Evolutionary conservation across 2,888 invertebrate genomes (phyloP), one percentile per base, ranked within the genome.

Genomic region (Pristionchus exspectatus): DNA sequence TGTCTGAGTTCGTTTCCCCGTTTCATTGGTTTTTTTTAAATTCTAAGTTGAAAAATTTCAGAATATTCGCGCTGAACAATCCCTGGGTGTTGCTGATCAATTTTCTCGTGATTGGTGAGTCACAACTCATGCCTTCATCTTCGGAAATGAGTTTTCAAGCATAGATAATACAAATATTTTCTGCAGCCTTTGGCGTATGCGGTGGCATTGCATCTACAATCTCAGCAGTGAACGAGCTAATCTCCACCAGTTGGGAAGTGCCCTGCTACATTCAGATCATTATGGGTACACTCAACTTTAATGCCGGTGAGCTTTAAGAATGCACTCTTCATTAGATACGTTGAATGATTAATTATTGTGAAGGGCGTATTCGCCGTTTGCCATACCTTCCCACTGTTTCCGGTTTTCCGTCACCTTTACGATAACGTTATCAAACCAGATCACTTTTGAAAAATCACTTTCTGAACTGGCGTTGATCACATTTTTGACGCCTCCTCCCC

Each of bases 131-230:
- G 1, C 14, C 7, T 24, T 10, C 30, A 12, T 33, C 4, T 33
- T 72, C 33, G 16, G 1, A 30, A 72, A 33, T 33, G 33, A 72
- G 30, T 33, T 24, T 44, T 10, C 44, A 16, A 77, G 14, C 27
- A 77, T 24, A 77, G n/a, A 44, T 77, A 1, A 77, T 27, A 24
- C n/a, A n/a, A n/a, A n/a, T 12, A 72, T 27, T 21, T 5, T 81
- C 54, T 91, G 44, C 89, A 92, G 92, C 91, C 0, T 92, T 92
- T 83, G 92, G 92, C 21, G 24, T 91, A 14, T 56, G 91, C 44
- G 92, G 92, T 10, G 92, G 92, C 30, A 30, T 91, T n/a, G 90
- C 92, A 27, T 91, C 92, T 0, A 91, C 92, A 16, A 88, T 87
- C 66, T 91, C 92, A 0, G 92, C 92, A 50, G 85, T 92, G 4